A percentile compares a stretch with the other conserved stretches of the same genome.
phyloP scores from a whole-genome alignment of 2,888 invertebrate genomes.

The Cheilosia grossa region DNA sequence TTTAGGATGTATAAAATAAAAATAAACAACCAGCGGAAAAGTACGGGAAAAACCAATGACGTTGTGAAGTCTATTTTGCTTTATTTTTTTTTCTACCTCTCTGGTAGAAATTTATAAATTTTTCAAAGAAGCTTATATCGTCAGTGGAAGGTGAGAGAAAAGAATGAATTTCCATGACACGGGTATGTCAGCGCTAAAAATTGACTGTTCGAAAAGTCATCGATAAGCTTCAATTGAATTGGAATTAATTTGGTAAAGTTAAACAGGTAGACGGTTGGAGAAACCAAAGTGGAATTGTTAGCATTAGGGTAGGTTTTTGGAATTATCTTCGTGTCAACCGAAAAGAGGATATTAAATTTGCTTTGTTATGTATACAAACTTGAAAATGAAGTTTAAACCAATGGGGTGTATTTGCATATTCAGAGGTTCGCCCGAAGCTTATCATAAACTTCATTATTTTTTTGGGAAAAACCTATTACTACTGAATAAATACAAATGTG shows the following conservation, averaged over 20 bases:
- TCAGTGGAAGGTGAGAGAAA: not conserved
- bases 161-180: constrained; percentile 33
- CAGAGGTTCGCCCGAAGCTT: too few relatives aligned
- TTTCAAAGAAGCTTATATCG: constrained; percentile 35
- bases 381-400: too few relatives aligned
- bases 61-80: constrained; percentile 15
- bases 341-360: not conserved
- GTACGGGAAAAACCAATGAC: constrained; percentile 24
- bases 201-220: constrained; percentile 61
- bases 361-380: too few relatives aligned
- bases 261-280: constrained; percentile 26
- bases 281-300: constrained; percentile 1
- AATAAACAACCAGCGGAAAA: constrained; percentile 49
- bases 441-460: too few relatives aligned
- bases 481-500: too few relatives aligned
- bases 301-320: not conserved
- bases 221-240: constrained; percentile 65
- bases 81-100: not conserved
- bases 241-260: constrained; percentile 56
- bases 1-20: constrained; percentile 61
- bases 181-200: constrained; percentile 45
- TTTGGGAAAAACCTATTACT: too few relatives aligned
- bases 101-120: constrained; percentile 21
- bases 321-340: not conserved
- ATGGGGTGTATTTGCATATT: too few relatives aligned